Evolutionary conservation across 2,113 vertebrate genomes (phyloP), one percentile per base, ranked within the genome.

Genomic region (human): DNA sequence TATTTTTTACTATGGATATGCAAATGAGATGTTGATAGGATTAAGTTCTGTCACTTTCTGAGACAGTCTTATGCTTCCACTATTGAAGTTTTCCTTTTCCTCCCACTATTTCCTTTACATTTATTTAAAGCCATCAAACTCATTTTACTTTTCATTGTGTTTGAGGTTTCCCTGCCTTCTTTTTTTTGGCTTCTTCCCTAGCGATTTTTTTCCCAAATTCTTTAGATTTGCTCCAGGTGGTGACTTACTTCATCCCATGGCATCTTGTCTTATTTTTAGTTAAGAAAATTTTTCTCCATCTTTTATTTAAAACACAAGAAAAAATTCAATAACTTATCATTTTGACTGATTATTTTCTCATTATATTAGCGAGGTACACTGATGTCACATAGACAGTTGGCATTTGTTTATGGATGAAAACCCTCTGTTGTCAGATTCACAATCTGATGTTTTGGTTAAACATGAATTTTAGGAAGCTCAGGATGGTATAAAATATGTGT

Each of bases 11-110:
- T 96, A 97, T 98, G 96, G 93, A 55, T 95, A 98, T 98, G 97
- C 82, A 98, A 98, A 98, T 98, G 81, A 96, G 82, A 90, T 97
- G 96, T 98, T 98, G 98, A 98, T 98, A 97, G 97, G 98, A 98
- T 98, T 98, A 97, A 97, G 96, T 89, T 94, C 97, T 95, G 93
- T 95, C 96, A 97, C 95, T 95, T 96, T 97, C 97, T 70, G 92
- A 96, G 93, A 96, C 66, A 79, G 92, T 94, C 81, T 95, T 59
- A 6, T 9, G 55, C 82, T 97, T 75, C 40, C 73, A 72, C 64
- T 57, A 94, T 95, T 97, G 96, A 97, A 97, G 94, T 83, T 96
- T 84, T 57, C 75, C 73, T 81, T 12, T 35, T 6, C 27, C 35
- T 78, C 75, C 57, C 25, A 85, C 70, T 78, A 83, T 94, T 97